phyloP scores from a whole-genome alignment of 1,140 invertebrate genomes.

The Drosophila fuyamai region DNA sequence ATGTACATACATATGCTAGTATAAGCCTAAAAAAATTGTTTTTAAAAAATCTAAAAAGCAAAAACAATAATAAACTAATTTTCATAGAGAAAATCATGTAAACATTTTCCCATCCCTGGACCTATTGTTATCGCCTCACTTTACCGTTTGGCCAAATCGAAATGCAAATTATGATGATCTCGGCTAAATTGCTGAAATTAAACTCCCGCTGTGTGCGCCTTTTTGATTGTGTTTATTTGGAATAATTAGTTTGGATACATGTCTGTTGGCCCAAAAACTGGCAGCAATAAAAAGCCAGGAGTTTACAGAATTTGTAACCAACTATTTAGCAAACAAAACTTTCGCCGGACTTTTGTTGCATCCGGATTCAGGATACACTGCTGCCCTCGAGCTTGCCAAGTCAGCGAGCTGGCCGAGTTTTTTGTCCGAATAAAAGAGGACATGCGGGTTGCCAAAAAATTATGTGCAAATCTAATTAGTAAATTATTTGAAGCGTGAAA shows the following conservation, averaged over 20 bases:
- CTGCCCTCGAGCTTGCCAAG: conserved; percentile 52
- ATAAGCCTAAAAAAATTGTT: too few relatives aligned
- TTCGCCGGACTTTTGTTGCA: conserved; percentile 34
- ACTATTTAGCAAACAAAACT: conserved; percentile 59
- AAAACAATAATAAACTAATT: too few relatives aligned
- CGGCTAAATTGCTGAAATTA: conserved; percentile 68
- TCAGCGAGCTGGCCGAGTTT: conserved; percentile 55
- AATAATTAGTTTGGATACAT: conserved; percentile 52
- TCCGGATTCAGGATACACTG: not conserved
- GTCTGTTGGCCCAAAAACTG: conserved; percentile 13
- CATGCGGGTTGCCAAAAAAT: conserved; percentile 72
- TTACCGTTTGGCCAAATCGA: conserved; percentile 59
- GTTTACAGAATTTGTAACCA: conserved; percentile 45
- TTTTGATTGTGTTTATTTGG: conserved; percentile 2
- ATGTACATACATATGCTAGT: too few relatives aligned
- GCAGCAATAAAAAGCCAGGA: conserved; percentile 39
- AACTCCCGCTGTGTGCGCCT: conserved; percentile 15
- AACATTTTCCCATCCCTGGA: conserved; percentile 29
- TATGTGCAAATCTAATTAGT: conserved; percentile 84
- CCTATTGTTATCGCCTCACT: conserved; percentile 24
- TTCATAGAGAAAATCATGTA: too few relatives aligned
- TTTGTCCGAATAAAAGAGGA: conserved; percentile 11
- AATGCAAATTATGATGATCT: conserved; percentile 83
- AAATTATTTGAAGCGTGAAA: conserved; percentile 84
- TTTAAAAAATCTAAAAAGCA: too few relatives aligned